phyloP scores from a whole-genome alignment of 2,797 vertebrate species.

The Micropoecilia bifurca region DNA sequence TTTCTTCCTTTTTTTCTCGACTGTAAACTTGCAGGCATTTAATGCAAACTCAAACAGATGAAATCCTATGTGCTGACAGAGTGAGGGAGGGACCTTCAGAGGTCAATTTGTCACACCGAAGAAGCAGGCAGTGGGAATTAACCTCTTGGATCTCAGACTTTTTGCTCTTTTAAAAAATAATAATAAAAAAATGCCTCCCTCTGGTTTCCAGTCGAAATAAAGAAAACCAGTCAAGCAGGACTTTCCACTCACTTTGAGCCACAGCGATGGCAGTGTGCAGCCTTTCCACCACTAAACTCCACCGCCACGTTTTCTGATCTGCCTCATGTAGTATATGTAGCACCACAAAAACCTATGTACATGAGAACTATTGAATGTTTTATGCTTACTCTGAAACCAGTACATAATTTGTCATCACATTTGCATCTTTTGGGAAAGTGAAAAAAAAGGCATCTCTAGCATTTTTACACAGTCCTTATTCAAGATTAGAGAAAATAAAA shows the following conservation, averaged over 20 bases:
- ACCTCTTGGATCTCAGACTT: slow-evolving; percentile 48
- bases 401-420: slow-evolving; percentile 77
- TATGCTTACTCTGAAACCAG: slow-evolving; percentile 67
- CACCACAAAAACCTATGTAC: slow-evolving; percentile 78
- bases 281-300: slow-evolving; percentile 30
- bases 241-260: slow-evolving; percentile 35
- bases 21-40: slow-evolving; percentile 14
- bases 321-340: slow-evolving; percentile 64
- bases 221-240: slow-evolving; percentile 25
- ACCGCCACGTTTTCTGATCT: slow-evolving; percentile 32
- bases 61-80: slow-evolving; percentile 32
- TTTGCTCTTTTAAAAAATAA: slow-evolving; percentile 29
- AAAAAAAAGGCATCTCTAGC: slow-evolving; percentile 69
- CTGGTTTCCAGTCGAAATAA: slow-evolving; percentile 35
- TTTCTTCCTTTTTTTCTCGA: background rate
- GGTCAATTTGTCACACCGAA: slow-evolving; percentile 46
- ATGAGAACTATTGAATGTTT: slow-evolving; percentile 78
- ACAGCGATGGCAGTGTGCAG: slow-evolving; percentile 22
- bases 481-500: slow-evolving; percentile 32
- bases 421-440: slow-evolving; percentile 68
- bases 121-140: slow-evolving; percentile 39
- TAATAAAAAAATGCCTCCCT: slow-evolving; percentile 43
- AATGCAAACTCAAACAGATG: slow-evolving; percentile 20
- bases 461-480: slow-evolving; percentile 63
- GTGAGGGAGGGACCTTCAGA: slow-evolving; percentile 26